phyloP scores from a whole-genome alignment of 2,113 vertebrate genomes.

The Strix uralensis region DNA sequence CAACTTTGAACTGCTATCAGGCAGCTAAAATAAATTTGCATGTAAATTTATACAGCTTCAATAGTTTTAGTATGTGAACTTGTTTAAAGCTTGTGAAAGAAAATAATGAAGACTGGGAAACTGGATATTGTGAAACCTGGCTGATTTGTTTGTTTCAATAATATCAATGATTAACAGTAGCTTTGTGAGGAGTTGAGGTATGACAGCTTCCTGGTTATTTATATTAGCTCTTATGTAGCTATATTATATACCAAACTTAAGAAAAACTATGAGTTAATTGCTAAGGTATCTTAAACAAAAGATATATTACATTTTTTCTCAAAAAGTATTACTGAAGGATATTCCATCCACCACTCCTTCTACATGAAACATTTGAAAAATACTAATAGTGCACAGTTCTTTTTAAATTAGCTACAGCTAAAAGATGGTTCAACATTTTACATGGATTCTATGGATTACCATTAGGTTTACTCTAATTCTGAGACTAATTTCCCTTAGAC shows the following conservation, averaged over 20 bases:
- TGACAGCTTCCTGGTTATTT: not conserved
- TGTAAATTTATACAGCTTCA: not conserved
- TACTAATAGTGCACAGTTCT: not conserved
- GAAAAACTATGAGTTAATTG: not conserved
- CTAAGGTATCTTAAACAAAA: not conserved
- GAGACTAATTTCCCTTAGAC: not conserved
- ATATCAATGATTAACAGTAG: not conserved
- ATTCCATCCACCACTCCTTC: not conserved
- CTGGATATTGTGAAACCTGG: not conserved
- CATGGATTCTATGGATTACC: not conserved
- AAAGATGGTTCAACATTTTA: not conserved
- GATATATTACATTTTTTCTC: not conserved
- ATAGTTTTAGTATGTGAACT: not conserved
- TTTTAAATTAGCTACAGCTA: not conserved
- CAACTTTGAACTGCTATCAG: not conserved
- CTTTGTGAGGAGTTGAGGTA: not conserved
- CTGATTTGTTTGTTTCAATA: not conserved
- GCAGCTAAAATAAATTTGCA: slow-evolving; percentile 5
- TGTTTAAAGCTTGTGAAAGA: not conserved
- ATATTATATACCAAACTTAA: not conserved
- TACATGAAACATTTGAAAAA: not conserved
- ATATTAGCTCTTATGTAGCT: not conserved
- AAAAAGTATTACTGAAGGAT: not conserved
- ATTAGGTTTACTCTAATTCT: not conserved
- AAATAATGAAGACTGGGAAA: not conserved